These are phyloP conservation scores for Tachyglossus aculeatus DNA, from an alignment of 2,797 vertebrate species.

Conservation along the genomic window DNA sequence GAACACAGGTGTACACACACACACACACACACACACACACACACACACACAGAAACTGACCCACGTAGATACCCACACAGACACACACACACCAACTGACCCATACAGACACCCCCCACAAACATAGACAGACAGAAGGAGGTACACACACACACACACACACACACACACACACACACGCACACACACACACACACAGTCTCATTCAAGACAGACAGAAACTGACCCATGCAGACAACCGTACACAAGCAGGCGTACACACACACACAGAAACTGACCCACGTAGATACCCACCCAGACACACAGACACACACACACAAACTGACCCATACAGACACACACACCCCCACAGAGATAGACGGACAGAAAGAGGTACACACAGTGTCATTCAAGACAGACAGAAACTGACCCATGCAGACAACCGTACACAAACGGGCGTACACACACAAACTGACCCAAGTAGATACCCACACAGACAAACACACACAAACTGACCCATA, in stretches of 20 bases:
- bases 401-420: not conserved
- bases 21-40: constrained; percentile 20
- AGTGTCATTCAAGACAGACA: not conserved
- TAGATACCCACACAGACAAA: constrained; percentile 2
- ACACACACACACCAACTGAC: constrained; percentile 13
- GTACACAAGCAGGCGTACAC: too few relatives aligned
- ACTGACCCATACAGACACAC: constrained; percentile 8
- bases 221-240: too few relatives aligned
- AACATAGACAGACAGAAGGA: constrained; percentile 8
- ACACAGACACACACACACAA: constrained; percentile 5
- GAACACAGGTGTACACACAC: too few relatives aligned
- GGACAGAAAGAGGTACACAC: constrained; percentile 5
- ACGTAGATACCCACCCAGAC: too few relatives aligned
- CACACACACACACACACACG: constrained; percentile 3
- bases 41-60: too few relatives aligned
- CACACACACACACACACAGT: constrained; percentile 19
- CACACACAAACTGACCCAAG: too few relatives aligned
- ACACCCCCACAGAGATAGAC: constrained; percentile 20
- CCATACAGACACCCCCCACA: constrained; percentile 1
- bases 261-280: too few relatives aligned
- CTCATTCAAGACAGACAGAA: not conserved
- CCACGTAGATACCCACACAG: too few relatives aligned
- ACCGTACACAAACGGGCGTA: too few relatives aligned
- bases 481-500: constrained; percentile 8
- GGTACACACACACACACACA: constrained; percentile 9